Evolutionary conservation across 1,140 invertebrate species (phyloP), one percentile per base, ranked within the genome.

Genomic region (Euura saliciscinereae): DNA sequence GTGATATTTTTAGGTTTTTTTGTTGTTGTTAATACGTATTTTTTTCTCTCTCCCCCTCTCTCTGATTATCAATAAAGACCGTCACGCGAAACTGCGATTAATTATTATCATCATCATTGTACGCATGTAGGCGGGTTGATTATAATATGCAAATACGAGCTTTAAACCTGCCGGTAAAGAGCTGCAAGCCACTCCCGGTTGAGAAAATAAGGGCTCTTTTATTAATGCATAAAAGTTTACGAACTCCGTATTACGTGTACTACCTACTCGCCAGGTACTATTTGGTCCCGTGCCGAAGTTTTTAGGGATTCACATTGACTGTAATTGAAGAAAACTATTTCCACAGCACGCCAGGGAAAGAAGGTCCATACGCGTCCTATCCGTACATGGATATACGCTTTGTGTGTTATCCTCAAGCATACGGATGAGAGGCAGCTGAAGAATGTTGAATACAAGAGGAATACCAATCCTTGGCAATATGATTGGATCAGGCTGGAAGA

Each of bases 181-280:
- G 51, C 6, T n/a, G 51, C 3, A 8, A 11, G 3, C 8, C 51
- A 59, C 8, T 59, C 13, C 0, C 51, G 3, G 3, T n/a, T n/a
- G 6, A 4, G 51, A 28, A 59, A 59, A 59, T 59, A 59, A 59
- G 51, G 51, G 51, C 51, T 59, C 3, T 6, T 59, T 59, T 59
- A 59, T 59, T 59, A 59, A 59, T 59, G 51, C 51, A 59, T 59
- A 6, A 59, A 59, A 59, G 51, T 59, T 59, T 59, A 59, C 51
- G 51, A n/a, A 59, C 6, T 11, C 51, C 13, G 51, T 59, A 51
- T 51, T 51, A 59, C 13, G 5, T 8, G 51, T 3, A 59, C 13
- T n/a, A n/a, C 13, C 10, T 59, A 51, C 46, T 7, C 1, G 13
- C 51, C 8, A n/a, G 51, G 8, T 59, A n/a, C 51, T 59, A 59